Conservation (phyloP, 2,888 invertebrate species). For the Drosophila antonietae region DNA sequence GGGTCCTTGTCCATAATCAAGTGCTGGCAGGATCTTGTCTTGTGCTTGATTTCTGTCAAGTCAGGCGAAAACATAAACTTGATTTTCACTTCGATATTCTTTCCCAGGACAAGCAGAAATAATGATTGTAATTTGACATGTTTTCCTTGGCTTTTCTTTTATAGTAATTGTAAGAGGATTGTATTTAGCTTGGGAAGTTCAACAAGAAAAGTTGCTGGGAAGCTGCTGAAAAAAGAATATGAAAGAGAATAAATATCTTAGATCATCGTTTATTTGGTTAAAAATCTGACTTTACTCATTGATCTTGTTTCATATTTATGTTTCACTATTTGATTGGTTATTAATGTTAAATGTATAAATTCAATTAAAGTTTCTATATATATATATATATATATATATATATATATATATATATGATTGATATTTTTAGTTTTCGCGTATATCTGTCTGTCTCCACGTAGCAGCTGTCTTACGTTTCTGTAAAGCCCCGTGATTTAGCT, state of each 20-base stretch:
- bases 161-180: slow-evolving; percentile 52
- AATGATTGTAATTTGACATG: slow-evolving; percentile 57
- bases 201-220: slow-evolving; percentile 11
- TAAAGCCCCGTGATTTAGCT: background rate
- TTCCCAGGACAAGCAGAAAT: slow-evolving; percentile 52
- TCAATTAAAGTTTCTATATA: background rate
- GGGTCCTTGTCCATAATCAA: slow-evolving; percentile 57
- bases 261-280: background rate
- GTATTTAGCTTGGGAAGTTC: slow-evolving; percentile 35
- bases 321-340: no score
- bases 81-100: slow-evolving; percentile 53
- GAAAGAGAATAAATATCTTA: background rate
- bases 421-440: background rate
- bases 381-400: background rate
- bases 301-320: no score
- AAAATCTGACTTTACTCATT: background rate
- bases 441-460: background rate
- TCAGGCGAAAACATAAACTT: slow-evolving; percentile 61
- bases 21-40: slow-evolving; percentile 37
- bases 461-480: background rate
- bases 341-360: background rate
- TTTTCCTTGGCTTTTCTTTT: slow-evolving; percentile 20
- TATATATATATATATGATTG: background rate
- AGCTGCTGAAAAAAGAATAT: background rate
- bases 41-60: slow-evolving; percentile 72